Percentiles rank a stretch among this genome's conserved stretches.
phyloP scores from a whole-genome alignment of 2,888 invertebrate genomes.

The Noctua janthe region DNA sequence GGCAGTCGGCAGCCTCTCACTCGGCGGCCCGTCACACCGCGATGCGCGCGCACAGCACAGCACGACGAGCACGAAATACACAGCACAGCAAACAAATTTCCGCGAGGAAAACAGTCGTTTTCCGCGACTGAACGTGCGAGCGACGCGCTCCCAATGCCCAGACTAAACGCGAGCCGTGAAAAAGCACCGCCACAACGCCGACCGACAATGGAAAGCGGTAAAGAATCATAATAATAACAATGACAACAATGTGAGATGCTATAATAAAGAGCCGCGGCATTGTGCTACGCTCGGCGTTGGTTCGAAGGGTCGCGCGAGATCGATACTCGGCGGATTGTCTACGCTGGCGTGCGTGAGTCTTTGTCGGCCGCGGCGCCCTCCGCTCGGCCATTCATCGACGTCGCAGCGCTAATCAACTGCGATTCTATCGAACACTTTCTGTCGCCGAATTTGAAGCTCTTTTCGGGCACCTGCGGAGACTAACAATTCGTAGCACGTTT shows the following conservation, averaged over 20 bases:
- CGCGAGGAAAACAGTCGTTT: slow-evolving; percentile 87
- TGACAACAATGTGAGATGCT: slow-evolving; percentile 91
- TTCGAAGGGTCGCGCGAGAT: slow-evolving; percentile 90
- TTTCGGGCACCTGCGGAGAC: slow-evolving; percentile 57
- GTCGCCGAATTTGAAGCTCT: slow-evolving; percentile 59
- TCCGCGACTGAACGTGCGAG: slow-evolving; percentile 89
- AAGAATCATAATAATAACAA: slow-evolving; percentile 91
- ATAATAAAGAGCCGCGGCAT: slow-evolving; percentile 90
- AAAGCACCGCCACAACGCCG: slow-evolving; percentile 90
- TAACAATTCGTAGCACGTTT: slow-evolving; percentile 62
- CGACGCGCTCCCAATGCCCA: slow-evolving; percentile 90
- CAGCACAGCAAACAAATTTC: slow-evolving; percentile 81
- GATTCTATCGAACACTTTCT: slow-evolving; percentile 69
- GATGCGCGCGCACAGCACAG: slow-evolving; percentile 80
- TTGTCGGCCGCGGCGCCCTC: slow-evolving; percentile 80
- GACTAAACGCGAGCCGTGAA: slow-evolving; percentile 90
- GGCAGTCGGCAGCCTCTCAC: slow-evolving; percentile 64
- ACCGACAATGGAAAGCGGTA: slow-evolving; percentile 91
- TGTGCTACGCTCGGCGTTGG: slow-evolving; percentile 89
- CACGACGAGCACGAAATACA: slow-evolving; percentile 75
- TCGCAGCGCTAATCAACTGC: slow-evolving; percentile 82
- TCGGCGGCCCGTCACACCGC: slow-evolving; percentile 72
- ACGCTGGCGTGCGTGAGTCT: slow-evolving; percentile 87
- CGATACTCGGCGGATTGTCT: slow-evolving; percentile 89
- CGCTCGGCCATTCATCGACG: slow-evolving; percentile 79